A percentile compares a stretch with the other conserved stretches of the same genome.
phyloP scores from a whole-genome alignment of 1,140 invertebrate species.

The Cephus cinctus region DNA sequence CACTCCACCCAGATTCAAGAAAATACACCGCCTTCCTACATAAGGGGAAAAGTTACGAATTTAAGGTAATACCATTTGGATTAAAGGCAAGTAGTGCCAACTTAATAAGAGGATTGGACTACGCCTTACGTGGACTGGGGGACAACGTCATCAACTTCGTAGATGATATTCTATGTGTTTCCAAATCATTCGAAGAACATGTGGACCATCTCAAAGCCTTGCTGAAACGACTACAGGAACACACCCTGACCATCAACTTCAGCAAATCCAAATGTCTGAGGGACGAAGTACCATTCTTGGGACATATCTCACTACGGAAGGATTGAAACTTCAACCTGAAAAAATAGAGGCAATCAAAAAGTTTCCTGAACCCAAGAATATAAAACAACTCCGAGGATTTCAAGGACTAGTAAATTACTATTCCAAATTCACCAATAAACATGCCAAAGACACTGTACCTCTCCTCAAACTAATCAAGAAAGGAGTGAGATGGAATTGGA shows the following conservation, averaged over 20 bases:
- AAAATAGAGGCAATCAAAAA: slow-evolving; percentile 29
- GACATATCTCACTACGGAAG: slow-evolving; percentile 37
- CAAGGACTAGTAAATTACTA: slow-evolving; percentile 50
- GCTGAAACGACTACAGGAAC: slow-evolving; percentile 16
- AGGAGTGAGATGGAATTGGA: slow-evolving; percentile 12
- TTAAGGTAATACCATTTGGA: slow-evolving; percentile 35
- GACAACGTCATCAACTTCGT: slow-evolving; percentile 22
- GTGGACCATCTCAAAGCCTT: slow-evolving; percentile 17
- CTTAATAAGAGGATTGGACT: slow-evolving; percentile 22
- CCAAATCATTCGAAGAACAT: slow-evolving; percentile 22
- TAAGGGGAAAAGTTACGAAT: slow-evolving; percentile 33
- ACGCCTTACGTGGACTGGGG: slow-evolving; percentile 3
- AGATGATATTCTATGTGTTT: slow-evolving; percentile 29
- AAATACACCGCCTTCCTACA: slow-evolving; percentile 42
- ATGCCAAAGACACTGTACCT: slow-evolving; percentile 20
- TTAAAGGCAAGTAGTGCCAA: slow-evolving; percentile 35
- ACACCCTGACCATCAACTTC: slow-evolving; percentile 28
- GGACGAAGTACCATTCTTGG: slow-evolving; percentile 44
- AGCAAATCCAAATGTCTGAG: slow-evolving; percentile 32
- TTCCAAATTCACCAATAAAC: slow-evolving; percentile 37
- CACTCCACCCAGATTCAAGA: slow-evolving; percentile 23
- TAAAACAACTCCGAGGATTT: slow-evolving; percentile 43
- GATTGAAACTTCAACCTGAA: slow-evolving; percentile 27
- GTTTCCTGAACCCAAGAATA: slow-evolving; percentile 31
- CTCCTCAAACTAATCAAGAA: slow-evolving; percentile 34